Conservation (phyloP, 2,797 vertebrate genomes). For the Hoplostethus mediterraneus region DNA sequence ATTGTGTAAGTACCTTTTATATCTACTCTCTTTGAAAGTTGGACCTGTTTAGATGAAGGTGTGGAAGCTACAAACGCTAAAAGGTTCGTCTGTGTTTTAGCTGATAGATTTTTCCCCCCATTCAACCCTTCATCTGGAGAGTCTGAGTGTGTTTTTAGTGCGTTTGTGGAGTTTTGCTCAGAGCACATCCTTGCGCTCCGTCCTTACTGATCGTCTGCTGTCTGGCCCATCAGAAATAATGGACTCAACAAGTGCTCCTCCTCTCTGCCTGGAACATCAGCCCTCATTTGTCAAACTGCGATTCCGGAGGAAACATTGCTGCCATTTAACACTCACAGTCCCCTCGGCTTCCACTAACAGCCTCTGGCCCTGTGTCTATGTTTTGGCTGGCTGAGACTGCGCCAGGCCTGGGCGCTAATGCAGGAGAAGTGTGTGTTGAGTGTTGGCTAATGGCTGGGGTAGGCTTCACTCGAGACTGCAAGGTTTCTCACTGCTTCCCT, state of each 20-base stretch:
- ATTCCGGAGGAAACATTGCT: conserved; percentile 64
- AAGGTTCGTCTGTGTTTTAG: conserved; percentile 16
- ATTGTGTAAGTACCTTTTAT: conserved; percentile 30
- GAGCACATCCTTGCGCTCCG: conserved; percentile 29
- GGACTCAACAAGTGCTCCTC: conserved; percentile 52
- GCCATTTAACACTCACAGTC: conserved; percentile 72
- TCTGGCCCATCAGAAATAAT: conserved; percentile 68
- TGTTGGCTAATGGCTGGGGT: conserved; percentile 54
- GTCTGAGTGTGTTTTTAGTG: conserved; percentile 52
- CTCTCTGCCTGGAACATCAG: conserved; percentile 52
- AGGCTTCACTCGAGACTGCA: conserved; percentile 27
- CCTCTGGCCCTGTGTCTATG: conserved; percentile 55
- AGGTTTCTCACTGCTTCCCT: conserved; percentile 14
- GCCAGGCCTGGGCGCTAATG: conserved; percentile 52
- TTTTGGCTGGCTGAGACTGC: conserved; percentile 46
- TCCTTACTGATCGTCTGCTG: conserved; percentile 41
- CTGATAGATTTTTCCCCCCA: conserved; percentile 17
- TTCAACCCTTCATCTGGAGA: conserved; percentile 45
- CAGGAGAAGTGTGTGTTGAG: conserved; percentile 60
- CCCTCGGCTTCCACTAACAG: conserved; percentile 56
- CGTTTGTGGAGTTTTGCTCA: conserved; percentile 35
- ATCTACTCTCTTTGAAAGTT: conserved; percentile 8
- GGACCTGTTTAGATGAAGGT: background rate
- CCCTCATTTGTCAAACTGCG: conserved; percentile 61
- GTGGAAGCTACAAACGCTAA: background rate